Percentiles rank a stretch among this genome's conserved stretches.
phyloP scores from a whole-genome alignment of 1,140 invertebrate genomes.

The Habropoda laboriosa region DNA sequence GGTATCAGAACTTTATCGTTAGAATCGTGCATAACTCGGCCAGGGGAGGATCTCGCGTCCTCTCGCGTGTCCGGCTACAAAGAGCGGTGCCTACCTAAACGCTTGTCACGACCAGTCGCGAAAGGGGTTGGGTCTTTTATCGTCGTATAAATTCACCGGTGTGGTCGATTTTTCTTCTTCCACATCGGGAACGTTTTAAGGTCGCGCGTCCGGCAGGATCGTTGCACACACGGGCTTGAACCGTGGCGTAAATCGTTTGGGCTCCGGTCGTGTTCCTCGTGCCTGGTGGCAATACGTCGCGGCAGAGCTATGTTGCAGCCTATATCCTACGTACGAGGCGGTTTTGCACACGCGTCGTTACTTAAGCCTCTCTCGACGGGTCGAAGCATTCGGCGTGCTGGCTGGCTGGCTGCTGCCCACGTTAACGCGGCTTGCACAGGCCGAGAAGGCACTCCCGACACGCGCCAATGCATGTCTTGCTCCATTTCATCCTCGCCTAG shows the following conservation, averaged over 20 bases:
- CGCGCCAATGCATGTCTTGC: slow-evolving; percentile 80
- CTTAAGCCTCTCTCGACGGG: slow-evolving; percentile 35
- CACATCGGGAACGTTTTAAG: slow-evolving; percentile 3
- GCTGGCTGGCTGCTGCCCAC: slow-evolving; percentile 50
- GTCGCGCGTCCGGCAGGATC: background rate
- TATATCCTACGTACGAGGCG: slow-evolving; percentile 50
- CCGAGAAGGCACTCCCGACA: slow-evolving; percentile 78
- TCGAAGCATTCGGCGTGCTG: slow-evolving; percentile 34
- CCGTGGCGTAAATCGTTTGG: slow-evolving; percentile 21
- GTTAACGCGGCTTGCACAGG: slow-evolving; percentile 45
- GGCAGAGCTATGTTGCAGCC: slow-evolving; percentile 27
- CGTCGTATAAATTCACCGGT: slow-evolving; percentile 27
- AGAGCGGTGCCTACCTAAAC: background rate
- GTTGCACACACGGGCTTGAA: no score
- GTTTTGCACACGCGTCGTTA: slow-evolving; percentile 56
- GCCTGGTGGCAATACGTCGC: slow-evolving; percentile 46
- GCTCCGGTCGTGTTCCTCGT: slow-evolving; percentile 33
- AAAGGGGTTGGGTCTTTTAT: no score
- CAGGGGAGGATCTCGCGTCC: background rate
- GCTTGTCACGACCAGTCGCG: slow-evolving; percentile 7
- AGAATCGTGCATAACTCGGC: slow-evolving; percentile 9
- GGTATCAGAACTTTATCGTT: slow-evolving; percentile 8
- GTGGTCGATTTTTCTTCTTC: slow-evolving; percentile 8
- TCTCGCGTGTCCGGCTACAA: background rate
- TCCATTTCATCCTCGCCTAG: slow-evolving; percentile 79